Base-by-base conservation (phyloP, 2,113 vertebrate species). In the Oncorhynchus nerka region DNA sequence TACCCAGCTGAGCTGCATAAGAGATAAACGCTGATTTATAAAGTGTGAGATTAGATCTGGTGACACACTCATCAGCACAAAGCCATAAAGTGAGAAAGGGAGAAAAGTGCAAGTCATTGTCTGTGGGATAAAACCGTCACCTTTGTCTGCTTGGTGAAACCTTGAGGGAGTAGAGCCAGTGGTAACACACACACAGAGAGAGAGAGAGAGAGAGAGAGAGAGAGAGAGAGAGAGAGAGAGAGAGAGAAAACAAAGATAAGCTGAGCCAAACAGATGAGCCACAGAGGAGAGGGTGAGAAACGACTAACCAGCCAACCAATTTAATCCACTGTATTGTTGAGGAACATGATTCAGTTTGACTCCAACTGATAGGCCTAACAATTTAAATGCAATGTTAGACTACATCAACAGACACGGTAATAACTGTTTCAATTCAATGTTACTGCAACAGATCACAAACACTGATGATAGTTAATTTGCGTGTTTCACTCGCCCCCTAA, bases 21-120 rank as follows among this genome's bases (percentile, higher is more conserved):
- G 28, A 68, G 30, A 34, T n/a, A 32, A 39, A 19, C 28, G 5
- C 67, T 30, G 15, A 32, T 62, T 73, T 34, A 81, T 59, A 86
- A 89, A 89, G 85, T 75, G 88, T 89, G 79, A 70, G 75, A 83
- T 88, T 83, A 85, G 85, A 89, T 84, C 86, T 76, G 70, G 74
- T 85, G 81, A 77, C 86, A 88, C 84, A 83, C 78, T 86, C 34
- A n/a, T 83, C 76, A 70, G 77, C 75, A 79, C 84, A 82, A 83
- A 85, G 82, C 85, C 80, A 80, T 81, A 75, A 48, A 88, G 81
- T 84, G 69, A 75, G 20, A n/a, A 75, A 49, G 67, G 82, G 66
- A 83, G 86, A 86, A 87, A 90, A 92, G 88, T 90, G 89, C 91
- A 90, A 90, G 91, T 92, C 91, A 92, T 87, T 91, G 88, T 87